Conservation (phyloP, 2,888 invertebrate species). For the Schrankia costaestrigalis region DNA sequence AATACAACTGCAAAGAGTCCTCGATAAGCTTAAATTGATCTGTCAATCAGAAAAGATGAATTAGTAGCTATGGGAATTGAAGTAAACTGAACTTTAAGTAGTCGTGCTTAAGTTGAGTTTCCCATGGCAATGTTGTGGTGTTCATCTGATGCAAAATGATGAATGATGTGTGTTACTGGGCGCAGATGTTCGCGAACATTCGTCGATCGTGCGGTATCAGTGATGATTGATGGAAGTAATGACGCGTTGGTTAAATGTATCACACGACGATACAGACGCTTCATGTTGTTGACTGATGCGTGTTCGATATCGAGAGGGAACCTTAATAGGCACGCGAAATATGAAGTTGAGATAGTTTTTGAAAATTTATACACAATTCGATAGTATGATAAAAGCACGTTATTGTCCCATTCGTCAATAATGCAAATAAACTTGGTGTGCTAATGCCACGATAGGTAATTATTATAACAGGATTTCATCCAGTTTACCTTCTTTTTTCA, state of each 20-base stretch:
- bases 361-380: no score
- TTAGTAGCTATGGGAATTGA: slow-evolving; percentile 6
- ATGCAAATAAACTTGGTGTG: no score
- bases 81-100: neutral
- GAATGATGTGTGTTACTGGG: slow-evolving; percentile 25
- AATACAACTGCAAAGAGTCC: slow-evolving; percentile 11
- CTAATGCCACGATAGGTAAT: no score
- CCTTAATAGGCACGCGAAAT: no score
- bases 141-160: slow-evolving; percentile 18
- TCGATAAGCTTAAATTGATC: slow-evolving; percentile 15
- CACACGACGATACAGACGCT: slow-evolving; percentile 23
- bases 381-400: no score
- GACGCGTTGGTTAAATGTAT: slow-evolving; percentile 17
- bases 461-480: no score
- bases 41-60: slow-evolving; percentile 31
- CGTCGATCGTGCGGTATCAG: slow-evolving; percentile 24
- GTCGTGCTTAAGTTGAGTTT: neutral
- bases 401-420: no score
- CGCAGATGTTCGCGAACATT: slow-evolving; percentile 31
- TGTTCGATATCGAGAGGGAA: no score
- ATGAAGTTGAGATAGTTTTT: no score
- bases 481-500: no score
- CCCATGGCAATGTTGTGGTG: neutral
- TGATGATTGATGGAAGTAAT: slow-evolving; percentile 33
- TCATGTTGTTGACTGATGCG: slow-evolving; percentile 14